A percentile compares a stretch with the other conserved stretches of the same genome.
phyloP scores from a whole-genome alignment of 2,888 invertebrate species.

The Mantis religiosa region DNA sequence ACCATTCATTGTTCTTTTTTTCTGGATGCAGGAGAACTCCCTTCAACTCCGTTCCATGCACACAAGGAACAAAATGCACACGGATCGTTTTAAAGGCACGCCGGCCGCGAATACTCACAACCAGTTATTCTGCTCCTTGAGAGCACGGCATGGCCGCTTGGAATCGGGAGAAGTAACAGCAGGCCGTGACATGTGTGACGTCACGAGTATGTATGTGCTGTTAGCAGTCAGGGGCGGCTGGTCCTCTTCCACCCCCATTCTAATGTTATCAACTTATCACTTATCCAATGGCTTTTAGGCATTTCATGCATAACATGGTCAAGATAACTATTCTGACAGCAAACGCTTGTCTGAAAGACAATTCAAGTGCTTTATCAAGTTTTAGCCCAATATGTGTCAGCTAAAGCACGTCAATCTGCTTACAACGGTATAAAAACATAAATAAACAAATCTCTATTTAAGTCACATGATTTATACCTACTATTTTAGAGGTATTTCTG shows the following conservation, averaged over 20 bases:
- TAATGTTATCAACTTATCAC: too few relatives aligned
- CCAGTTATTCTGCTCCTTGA: neutral
- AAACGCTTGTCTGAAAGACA: too few relatives aligned
- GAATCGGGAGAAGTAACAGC: neutral
- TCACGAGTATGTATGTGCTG: neutral
- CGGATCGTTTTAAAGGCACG: neutral
- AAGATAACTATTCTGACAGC: too few relatives aligned
- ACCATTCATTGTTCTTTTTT: neutral
- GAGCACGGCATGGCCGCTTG: neutral
- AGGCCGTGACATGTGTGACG: slow-evolving; percentile 5
- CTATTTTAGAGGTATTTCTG: too few relatives aligned
- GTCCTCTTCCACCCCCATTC: neutral
- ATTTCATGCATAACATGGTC: too few relatives aligned
- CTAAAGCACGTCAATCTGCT: too few relatives aligned
- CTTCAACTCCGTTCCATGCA: neutral
- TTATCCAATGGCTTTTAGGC: too few relatives aligned
- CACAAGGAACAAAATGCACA: neutral
- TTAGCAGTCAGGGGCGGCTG: neutral
- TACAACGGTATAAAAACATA: too few relatives aligned
- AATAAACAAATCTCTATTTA: too few relatives aligned
- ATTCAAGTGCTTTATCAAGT: too few relatives aligned
- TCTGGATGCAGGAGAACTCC: neutral
- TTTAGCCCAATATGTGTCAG: too few relatives aligned
- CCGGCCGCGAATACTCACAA: neutral
- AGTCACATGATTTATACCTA: too few relatives aligned